Evolutionary conservation across 2,797 vertebrate genomes (phyloP), one percentile per base, ranked within the genome.

Genomic region (Anabacerthia variegaticeps): DNA sequence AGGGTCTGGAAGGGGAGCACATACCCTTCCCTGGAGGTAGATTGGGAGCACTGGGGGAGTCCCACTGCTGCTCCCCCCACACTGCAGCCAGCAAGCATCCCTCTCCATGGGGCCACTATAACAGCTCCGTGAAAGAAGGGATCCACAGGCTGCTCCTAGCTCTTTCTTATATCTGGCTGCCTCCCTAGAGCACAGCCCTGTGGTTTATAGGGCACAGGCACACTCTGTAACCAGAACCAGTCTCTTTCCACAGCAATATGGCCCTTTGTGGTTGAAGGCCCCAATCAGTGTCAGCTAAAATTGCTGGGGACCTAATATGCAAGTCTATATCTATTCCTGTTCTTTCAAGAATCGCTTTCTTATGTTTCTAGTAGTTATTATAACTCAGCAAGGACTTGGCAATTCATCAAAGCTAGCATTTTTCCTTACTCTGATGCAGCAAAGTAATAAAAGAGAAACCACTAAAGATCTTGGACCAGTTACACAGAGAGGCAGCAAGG

Each of bases 301-400:
- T 92, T 87, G 72, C 55, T 71, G 54, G 80, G 80, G 59, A 90
- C 30, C 14, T 23, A 55, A 85, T 76, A 49, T 0, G 0, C 34
- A 88, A 86, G 69, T 62, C 84, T 77, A 46, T 82, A 78, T 69
- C 51, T 69, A 13, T n/a, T 90, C 44, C 76, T 63, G 49, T 59
- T 71, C 52, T 76, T 86, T 85, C 89, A 79, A 85, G 77, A 87
- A 92, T 93, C 52, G 51, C 36, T 79, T 81, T 36, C 30, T 92
- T 37, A 27, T 89, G 71, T 80, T 95, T 92, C 80, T 86, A 86
- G 55, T 88, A 90, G 85, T 81, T 88, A 69, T n/a, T 90, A 86
- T 75, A 93, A 84, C 89, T 78, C 89, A 89, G 36, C 5, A 20
- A 78, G 41, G 73, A 82, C 46, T 75, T 96, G 93, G 91, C 66